Evolutionary conservation across 2,888 invertebrate species (phyloP).

Genomic region (Patella ulyssiponensis): DNA sequence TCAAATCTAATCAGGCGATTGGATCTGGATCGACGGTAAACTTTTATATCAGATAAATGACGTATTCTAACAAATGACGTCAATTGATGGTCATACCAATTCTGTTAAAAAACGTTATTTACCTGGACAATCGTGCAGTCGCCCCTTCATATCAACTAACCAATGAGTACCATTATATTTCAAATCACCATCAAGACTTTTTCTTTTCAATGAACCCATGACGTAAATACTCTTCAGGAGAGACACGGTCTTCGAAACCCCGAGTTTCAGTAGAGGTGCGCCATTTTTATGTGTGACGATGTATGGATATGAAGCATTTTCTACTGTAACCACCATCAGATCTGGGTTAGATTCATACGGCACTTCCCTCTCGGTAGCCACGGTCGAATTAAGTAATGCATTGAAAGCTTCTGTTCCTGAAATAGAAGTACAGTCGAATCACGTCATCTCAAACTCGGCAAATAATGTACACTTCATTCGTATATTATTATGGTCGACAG

Average conservation of each 20-base stretch:
- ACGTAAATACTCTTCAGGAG: conserved; percentile 59
- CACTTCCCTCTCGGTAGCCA: conserved; percentile 47
- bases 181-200: conserved; percentile 60
- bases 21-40: too few relatives aligned
- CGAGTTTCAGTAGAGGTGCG: conserved; percentile 50
- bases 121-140: conserved; percentile 56
- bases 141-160: conserved; percentile 50
- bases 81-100: too few relatives aligned
- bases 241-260: conserved; percentile 53
- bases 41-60: too few relatives aligned
- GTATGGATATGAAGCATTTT: conserved; percentile 46
- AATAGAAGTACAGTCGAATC: too few relatives aligned
- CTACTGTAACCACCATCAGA: conserved; percentile 40
- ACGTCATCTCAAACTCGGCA: too few relatives aligned
- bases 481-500: too few relatives aligned
- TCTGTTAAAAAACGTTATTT: conserved; percentile 2
- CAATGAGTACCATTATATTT: conserved; percentile 55
- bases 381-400: conserved; percentile 33
- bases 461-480: too few relatives aligned
- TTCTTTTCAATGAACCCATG: conserved; percentile 50
- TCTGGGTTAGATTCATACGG: conserved; percentile 45
- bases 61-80: too few relatives aligned
- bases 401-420: conserved; percentile 8
- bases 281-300: conserved; percentile 46
- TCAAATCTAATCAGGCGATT: too few relatives aligned